These are phyloP conservation scores for Synergus umbraculus DNA, from an alignment of 2,888 invertebrate genomes.

Conservation along the genomic window DNA sequence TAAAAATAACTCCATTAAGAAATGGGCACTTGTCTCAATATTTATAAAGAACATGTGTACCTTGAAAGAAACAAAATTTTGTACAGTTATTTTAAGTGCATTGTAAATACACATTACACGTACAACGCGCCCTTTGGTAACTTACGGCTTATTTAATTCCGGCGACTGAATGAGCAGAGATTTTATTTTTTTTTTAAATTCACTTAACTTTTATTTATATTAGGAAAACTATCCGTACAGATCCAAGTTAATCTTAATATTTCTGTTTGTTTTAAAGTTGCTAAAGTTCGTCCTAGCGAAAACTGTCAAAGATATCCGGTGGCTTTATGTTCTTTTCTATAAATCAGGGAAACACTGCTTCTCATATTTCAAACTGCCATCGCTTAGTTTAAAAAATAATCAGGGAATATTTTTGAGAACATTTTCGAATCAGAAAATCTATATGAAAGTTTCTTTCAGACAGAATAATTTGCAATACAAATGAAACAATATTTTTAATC, in stretches of 20 bases:
- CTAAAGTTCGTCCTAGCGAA: background rate
- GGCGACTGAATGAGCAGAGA: background rate
- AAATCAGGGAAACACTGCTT: background rate
- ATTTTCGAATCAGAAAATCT: background rate
- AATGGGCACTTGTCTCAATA: background rate
- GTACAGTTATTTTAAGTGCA: slow-evolving; percentile 26
- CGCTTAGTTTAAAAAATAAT: background rate
- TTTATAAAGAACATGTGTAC: slow-evolving; percentile 14
- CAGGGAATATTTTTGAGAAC: background rate
- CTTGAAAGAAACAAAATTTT: slow-evolving; percentile 10
- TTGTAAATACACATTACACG: slow-evolving; percentile 22
- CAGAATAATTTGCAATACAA: no score
- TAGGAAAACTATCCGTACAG: background rate
- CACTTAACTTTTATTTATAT: background rate
- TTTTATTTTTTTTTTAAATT: background rate
- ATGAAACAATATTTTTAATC: no score
- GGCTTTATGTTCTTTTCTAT: background rate
- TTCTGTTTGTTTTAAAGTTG: background rate
- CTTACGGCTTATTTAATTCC: slow-evolving; percentile 26
- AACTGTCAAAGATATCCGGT: background rate
- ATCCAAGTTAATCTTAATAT: background rate
- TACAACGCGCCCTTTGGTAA: slow-evolving; percentile 6
- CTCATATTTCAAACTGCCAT: background rate
- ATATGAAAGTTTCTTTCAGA: no score
- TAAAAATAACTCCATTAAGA: background rate